These are phyloP conservation scores for Dione juno DNA, from an alignment of 2,888 invertebrate genomes.

Conservation along the genomic window DNA sequence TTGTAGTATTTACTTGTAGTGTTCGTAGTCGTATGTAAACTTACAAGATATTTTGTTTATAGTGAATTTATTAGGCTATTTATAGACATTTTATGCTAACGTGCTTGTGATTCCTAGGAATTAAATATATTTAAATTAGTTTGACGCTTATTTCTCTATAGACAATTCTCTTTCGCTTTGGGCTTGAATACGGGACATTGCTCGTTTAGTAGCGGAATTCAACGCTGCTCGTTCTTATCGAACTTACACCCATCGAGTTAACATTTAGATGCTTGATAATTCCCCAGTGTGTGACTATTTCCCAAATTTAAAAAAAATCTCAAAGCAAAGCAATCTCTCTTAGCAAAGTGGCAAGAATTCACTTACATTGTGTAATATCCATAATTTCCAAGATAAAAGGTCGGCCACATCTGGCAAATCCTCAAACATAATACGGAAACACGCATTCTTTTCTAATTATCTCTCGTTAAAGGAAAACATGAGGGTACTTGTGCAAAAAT, in stretches of 20 bases:
- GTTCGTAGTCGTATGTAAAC: background rate
- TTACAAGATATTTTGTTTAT: background rate
- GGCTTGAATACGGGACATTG: no score
- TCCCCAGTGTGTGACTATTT: no score
- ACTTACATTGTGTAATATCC: background rate
- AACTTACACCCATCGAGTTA: no score
- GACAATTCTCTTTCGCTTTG: no score
- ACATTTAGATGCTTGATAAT: no score
- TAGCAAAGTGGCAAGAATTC: background rate
- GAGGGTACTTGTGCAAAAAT: constrained; percentile 18
- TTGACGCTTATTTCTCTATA: no score
- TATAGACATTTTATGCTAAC: background rate
- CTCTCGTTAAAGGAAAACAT: constrained; percentile 26
- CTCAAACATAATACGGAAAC: constrained; percentile 19
- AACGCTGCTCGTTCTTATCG: no score
- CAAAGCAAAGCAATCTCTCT: background rate
- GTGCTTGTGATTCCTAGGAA: no score
- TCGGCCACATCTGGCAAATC: constrained; percentile 25
- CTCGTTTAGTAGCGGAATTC: no score
- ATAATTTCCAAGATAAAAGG: constrained; percentile 28
- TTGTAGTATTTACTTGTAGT: background rate
- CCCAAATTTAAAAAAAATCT: no score
- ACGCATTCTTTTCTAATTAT: constrained; percentile 34
- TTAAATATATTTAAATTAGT: no score
- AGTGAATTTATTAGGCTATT: background rate